Conservation (phyloP, 2,888 invertebrate genomes). For the Prosopocoilus inquinatus region DNA sequence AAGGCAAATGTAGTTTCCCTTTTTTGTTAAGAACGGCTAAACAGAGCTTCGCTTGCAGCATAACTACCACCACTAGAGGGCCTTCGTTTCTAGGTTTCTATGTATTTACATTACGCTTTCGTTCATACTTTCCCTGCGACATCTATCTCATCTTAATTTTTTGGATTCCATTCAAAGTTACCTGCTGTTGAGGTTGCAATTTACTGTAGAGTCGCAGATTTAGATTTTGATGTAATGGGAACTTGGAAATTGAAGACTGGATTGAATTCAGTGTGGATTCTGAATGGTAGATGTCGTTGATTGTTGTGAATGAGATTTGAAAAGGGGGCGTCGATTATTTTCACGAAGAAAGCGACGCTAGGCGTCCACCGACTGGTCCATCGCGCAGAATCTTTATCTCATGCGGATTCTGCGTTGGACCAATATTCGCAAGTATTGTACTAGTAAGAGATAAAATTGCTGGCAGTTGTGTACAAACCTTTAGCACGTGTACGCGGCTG, state of each 20-base stretch:
- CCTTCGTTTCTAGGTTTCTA: too few relatives aligned
- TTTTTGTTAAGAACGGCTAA: too few relatives aligned
- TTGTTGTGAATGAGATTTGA: conserved; percentile 4
- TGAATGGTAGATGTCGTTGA: background rate
- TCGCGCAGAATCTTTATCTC: conserved; percentile 36
- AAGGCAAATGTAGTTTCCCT: too few relatives aligned
- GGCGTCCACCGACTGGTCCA: conserved; percentile 29
- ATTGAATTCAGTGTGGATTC: background rate
- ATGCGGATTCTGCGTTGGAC: conserved; percentile 38
- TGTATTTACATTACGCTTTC: too few relatives aligned
- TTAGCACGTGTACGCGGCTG: background rate
- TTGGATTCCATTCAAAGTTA: too few relatives aligned
- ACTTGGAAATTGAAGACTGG: background rate
- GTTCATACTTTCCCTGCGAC: too few relatives aligned
- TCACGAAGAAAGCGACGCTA: conserved; percentile 20
- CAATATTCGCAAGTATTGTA: conserved; percentile 29
- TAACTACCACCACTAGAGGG: too few relatives aligned
- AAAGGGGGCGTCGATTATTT: conserved; percentile 16
- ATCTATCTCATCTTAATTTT: too few relatives aligned
- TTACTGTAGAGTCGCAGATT: too few relatives aligned
- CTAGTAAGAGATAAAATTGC: conserved; percentile 1
- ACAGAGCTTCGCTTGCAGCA: too few relatives aligned
- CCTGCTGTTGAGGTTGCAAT: too few relatives aligned
- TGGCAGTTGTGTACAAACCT: background rate
- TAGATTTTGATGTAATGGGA: background rate